Evolutionary conservation across 2,888 invertebrate species (phyloP).

Genomic region (Coronaproctus castanopsis): DNA sequence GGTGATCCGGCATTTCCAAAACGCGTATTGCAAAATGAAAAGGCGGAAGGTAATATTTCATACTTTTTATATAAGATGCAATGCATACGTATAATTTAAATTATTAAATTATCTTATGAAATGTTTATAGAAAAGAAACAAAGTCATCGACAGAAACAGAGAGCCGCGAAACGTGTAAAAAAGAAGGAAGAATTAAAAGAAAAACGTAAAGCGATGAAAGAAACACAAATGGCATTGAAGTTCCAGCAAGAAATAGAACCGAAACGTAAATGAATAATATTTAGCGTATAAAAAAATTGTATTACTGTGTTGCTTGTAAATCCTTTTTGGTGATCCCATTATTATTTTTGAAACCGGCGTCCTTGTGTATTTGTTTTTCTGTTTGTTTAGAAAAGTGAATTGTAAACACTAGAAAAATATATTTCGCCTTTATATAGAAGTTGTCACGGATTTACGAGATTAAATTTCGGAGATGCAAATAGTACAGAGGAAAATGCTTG

Average conservation of each 20-base stretch:
- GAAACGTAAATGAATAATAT: background rate
- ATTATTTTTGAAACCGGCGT: too few species aligned
- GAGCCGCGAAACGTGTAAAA: constrained; percentile 38
- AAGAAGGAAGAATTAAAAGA: constrained; percentile 31
- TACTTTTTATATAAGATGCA: background rate
- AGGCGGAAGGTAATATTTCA: background rate
- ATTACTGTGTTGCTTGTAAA: too few species aligned
- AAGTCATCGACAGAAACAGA: constrained; percentile 48
- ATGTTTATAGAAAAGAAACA: constrained; percentile 32
- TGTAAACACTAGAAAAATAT: too few species aligned
- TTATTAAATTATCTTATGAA: too few species aligned
- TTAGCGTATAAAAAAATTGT: too few species aligned
- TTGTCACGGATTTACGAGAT: too few species aligned
- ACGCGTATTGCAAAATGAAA: constrained; percentile 24
- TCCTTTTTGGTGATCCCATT: too few species aligned
- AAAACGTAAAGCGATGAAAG: constrained; percentile 17
- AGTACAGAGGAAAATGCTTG: too few species aligned
- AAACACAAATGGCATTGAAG: background rate
- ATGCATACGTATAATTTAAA: background rate
- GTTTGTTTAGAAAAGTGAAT: too few species aligned
- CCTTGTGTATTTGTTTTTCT: too few species aligned
- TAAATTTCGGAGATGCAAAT: too few species aligned
- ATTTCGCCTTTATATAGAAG: too few species aligned
- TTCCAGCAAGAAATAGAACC: background rate
- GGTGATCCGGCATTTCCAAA: constrained; percentile 50